Evolutionary conservation across 2,888 invertebrate species (phyloP).

Genomic region (Chaetoderma sp.): DNA sequence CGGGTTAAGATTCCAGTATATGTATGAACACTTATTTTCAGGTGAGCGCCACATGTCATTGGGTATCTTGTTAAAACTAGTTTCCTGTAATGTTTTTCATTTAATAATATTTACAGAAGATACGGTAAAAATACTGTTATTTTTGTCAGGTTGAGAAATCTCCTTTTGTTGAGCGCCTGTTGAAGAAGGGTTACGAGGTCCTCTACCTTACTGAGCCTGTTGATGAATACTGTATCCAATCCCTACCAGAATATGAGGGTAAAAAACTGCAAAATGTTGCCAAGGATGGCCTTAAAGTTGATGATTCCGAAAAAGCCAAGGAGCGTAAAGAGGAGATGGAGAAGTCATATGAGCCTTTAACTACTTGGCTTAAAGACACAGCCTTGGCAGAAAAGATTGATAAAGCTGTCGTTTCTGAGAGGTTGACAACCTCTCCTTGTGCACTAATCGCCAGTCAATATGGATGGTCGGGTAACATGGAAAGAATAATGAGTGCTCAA

Average conservation of each 20-base stretch:
- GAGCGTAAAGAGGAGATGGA: slow-evolving; percentile 80
- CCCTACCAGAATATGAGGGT: slow-evolving; percentile 97
- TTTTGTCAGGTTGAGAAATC: slow-evolving; percentile 80
- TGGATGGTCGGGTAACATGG: slow-evolving; percentile 99
- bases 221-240: slow-evolving; percentile 96
- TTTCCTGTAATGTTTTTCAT: no score
- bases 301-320: slow-evolving; percentile 79
- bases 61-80: no score
- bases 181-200: slow-evolving; percentile 95
- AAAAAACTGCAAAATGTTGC: slow-evolving; percentile 98
- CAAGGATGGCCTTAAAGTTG: slow-evolving; percentile 93
- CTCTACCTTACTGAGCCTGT: slow-evolving; percentile 95
- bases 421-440: slow-evolving; percentile 91
- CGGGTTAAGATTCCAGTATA: no score
- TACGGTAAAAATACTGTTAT: no score
- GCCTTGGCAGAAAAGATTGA: slow-evolving; percentile 81
- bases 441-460: slow-evolving; percentile 96
- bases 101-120: no score
- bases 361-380: slow-evolving; percentile 87
- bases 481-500: slow-evolving; percentile 87
- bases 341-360: slow-evolving; percentile 86
- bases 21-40: no score
- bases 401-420: slow-evolving; percentile 87
- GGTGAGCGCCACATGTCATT: no score
- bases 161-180: slow-evolving; percentile 94